phyloP scores from a whole-genome alignment of 1,140 invertebrate species.

The Heliconius congener region DNA sequence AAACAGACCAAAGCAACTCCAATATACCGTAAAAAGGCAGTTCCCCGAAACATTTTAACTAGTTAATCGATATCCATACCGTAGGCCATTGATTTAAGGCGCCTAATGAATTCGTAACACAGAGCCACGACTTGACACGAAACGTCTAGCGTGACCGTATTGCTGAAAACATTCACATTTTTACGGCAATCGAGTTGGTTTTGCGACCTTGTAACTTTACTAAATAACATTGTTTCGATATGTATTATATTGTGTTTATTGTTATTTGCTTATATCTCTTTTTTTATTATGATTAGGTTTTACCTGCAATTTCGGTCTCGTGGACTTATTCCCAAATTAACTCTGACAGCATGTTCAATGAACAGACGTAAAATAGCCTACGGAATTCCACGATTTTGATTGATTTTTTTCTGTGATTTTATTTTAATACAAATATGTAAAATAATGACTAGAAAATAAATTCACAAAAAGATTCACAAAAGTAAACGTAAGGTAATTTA shows the following conservation, averaged over 20 bases:
- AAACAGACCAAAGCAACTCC: neutral
- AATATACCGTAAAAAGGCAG: neutral
- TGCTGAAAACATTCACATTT: constrained; percentile 16
- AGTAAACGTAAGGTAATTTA: too few relatives aligned
- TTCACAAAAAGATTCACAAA: too few relatives aligned
- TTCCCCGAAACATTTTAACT: neutral
- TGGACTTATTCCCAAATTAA: too few relatives aligned
- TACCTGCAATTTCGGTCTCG: too few relatives aligned
- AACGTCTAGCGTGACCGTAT: constrained; percentile 13
- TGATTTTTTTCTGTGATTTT: too few relatives aligned
- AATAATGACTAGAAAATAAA: too few relatives aligned
- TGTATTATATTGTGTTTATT: neutral
- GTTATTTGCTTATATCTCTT: too few relatives aligned
- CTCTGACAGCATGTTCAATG: too few relatives aligned
- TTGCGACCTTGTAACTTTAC: neutral
- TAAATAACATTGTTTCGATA: neutral
- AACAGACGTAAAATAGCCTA: too few relatives aligned
- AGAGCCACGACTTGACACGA: constrained; percentile 23
- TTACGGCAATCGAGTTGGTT: constrained; percentile 16
- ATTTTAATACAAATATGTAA: too few relatives aligned
- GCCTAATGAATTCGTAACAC: constrained; percentile 29
- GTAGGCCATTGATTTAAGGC: constrained; percentile 24
- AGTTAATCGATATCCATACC: constrained; percentile 23
- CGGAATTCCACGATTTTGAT: too few relatives aligned
- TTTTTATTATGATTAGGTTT: too few relatives aligned